Base-by-base conservation (phyloP, 2,797 vertebrate species). In the Paratrypauchen microcephalus region DNA sequence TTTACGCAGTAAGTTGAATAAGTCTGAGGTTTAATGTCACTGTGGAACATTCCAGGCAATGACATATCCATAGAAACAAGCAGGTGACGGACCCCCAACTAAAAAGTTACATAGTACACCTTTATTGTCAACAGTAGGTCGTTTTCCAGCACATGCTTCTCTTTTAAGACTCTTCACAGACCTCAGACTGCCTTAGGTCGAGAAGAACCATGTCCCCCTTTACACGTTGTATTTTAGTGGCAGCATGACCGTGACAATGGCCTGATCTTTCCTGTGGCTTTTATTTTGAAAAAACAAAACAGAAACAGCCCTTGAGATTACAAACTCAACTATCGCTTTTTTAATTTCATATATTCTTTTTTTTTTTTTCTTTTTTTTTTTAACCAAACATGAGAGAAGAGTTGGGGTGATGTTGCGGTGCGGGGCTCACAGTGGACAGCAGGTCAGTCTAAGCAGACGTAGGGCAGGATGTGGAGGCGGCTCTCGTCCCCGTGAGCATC, bases 381-480 rank as follows among this genome's bases (percentile, higher is more conserved):
- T 26, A 26, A 82, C 76, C 83, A 83, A 87, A 83, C 77, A 88
- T 83, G 74, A 82, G 88, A 81, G 77, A 84, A 78, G 76, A 91
- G 79, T 39, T 39, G 23, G 62, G 61, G 62, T 23, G 41, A 16
- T 47, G 61, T n/a, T 76, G 61, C n/a, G 77, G 67, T 70, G 60
- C 28, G 26, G 18, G 61, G 28, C 88, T 92, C 91, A 93, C 89
- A 92, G 90, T 89, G 86, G 84, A 90, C 85, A 87, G 89, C 95
- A 92, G 78, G 81, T 99, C 94, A 99, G 95, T 99, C 98, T 93
- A 98, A 92, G 94, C 95, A 98, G 94, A 99, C 95, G 59, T 99
- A 99, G 93, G 98, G 98, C 95, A 99, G 94, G 94, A 99, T 95
- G 93, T 98, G 97, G 90, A 99, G 91, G 88, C 93, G 96, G 93